Base-by-base conservation (phyloP, 2,113 vertebrate species). In the Austrofundulus limnaeus region DNA sequence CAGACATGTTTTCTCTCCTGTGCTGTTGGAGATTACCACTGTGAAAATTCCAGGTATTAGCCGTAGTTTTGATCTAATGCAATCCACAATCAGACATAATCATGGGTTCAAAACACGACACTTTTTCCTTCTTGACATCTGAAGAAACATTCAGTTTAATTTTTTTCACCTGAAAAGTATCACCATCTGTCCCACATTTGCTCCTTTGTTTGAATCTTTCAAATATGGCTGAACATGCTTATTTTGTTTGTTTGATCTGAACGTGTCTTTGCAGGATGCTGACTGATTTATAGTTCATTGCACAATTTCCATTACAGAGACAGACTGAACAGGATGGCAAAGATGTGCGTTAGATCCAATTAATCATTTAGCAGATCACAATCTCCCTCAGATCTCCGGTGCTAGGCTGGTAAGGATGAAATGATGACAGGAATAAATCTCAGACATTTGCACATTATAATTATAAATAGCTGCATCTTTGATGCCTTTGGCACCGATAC, bases 31-130 rank as follows among this genome's bases (percentile, higher is more conserved):
- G 57, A 82, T 70, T 79, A 75, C 70, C 43, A 17, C 45, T 3
- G 72, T 78, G 41, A 78, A 63, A 66, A 72, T 72, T 75, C 53
- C 28, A 54, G 49, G 53, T 15, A 74, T 77, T 53, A 55, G 45
- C 78, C 70, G 72, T 55, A n/a, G 31, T 57, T 72, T 57, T 19
- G n/a, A 8, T 46, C 43, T 56, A 43, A 43, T 55, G 55, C 45
- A 20, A 48, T 47, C 23, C 42, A 15, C 55, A 42, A 49, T 21
- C 41, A 42, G 60, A 67, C 38, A 62, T 51, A 20, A 67, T 70
- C 57, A 58, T 20, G 62, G 21, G 62, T 56, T 54, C n/a, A n/a
- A 38, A 34, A 73, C 25, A 19, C 69, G 39, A 11, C 17, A 31
- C 7, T 7, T 15, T 60, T 21, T 20, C 5, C 41, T 21, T 51